Conservation (phyloP, 1,140 invertebrate species). For the Anagrus nilaparvatae region DNA sequence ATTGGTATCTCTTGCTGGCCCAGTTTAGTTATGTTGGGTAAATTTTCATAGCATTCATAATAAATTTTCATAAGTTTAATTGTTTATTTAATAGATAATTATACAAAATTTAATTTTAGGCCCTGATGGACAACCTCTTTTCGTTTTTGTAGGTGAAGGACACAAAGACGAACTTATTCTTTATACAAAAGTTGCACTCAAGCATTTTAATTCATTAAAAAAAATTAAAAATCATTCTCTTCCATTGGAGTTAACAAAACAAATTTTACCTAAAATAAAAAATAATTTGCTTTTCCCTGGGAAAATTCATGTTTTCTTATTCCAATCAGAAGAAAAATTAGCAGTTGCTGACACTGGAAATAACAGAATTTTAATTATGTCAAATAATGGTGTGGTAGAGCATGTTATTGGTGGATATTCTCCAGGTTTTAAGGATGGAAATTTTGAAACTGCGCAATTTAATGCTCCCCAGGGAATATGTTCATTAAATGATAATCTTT, state of each 20-base stretch:
- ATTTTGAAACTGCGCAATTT: conserved; percentile 58
- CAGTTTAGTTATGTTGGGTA: conserved; percentile 73
- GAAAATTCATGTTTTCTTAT: conserved; percentile 38
- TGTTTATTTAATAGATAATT: not conserved
- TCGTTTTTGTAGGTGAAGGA: conserved; percentile 76
- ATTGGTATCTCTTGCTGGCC: conserved; percentile 84
- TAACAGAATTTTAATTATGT: conserved; percentile 57
- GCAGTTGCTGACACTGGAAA: conserved; percentile 66
- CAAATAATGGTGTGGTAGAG: conserved; percentile 52
- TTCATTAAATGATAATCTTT: conserved; percentile 43
- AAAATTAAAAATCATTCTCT: conserved; percentile 40
- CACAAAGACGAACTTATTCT: conserved; percentile 59
- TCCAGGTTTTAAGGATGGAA: conserved; percentile 63
- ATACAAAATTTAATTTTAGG: conserved; percentile 40
- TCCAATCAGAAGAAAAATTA: conserved; percentile 41
- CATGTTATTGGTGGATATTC: conserved; percentile 60
- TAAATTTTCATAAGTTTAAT: conserved; percentile 12
- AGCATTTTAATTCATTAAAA: conserved; percentile 49
- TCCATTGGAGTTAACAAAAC: conserved; percentile 42
- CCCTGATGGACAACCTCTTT: conserved; percentile 59
- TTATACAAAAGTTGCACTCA: conserved; percentile 54
- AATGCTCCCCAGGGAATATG: conserved; percentile 73
- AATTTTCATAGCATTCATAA: conserved; percentile 5
- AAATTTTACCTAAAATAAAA: conserved; percentile 43
- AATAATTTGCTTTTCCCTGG: conserved; percentile 51